phyloP scores from a whole-genome alignment of 2,797 vertebrate species.

The Aythya fuligula region DNA sequence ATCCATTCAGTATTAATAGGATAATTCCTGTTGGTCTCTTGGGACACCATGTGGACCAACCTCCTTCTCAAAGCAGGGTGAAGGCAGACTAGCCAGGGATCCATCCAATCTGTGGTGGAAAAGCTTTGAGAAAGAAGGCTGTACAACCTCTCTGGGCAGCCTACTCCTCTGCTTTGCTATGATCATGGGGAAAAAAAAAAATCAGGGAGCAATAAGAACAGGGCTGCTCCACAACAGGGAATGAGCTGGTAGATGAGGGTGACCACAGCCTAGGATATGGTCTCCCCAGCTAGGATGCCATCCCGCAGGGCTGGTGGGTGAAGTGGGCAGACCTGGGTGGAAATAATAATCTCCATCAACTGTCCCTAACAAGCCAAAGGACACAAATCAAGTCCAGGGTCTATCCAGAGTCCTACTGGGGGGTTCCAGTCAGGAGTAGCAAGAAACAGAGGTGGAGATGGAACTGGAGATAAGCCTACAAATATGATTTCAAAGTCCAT shows the following conservation, averaged over 20 bases:
- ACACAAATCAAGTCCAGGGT: neutral
- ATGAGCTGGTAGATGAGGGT: neutral
- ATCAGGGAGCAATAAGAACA: neutral
- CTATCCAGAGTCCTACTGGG: neutral
- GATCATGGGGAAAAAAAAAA: neutral
- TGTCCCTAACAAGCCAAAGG: neutral
- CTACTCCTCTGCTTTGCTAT: neutral
- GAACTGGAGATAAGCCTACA: neutral
- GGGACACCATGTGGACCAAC: neutral
- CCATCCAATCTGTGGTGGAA: neutral
- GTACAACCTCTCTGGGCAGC: neutral
- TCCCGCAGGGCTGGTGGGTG: neutral
- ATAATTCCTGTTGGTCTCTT: neutral
- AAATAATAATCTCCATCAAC: neutral
- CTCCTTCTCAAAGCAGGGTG: neutral
- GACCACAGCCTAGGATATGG: neutral
- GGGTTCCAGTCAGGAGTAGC: neutral
- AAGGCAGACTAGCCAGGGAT: neutral
- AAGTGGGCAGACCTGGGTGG: neutral
- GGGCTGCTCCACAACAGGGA: neutral
- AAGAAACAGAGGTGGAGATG: neutral
- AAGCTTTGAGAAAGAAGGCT: neutral
- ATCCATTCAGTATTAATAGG: neutral
- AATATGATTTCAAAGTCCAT: neutral
- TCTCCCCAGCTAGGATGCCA: neutral